Evolutionary conservation across 1,140 invertebrate genomes (phyloP), one percentile per base, ranked within the genome.

Genomic region (Diabrotica undecimpunctata): DNA sequence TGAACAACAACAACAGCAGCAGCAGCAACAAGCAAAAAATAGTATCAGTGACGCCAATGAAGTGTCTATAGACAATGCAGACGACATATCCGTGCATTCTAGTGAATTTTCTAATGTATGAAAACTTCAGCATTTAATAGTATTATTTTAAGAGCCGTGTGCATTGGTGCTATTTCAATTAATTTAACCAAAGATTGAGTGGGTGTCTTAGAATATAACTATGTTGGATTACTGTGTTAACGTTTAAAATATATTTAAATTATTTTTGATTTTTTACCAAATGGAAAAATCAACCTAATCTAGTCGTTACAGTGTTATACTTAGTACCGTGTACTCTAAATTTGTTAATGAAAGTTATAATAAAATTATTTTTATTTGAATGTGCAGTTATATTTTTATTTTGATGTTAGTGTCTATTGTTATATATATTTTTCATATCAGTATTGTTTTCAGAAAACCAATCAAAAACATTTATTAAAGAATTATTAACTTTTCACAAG

Each of bases 51-150:
- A 66, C 12, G 12, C 38, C 10, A 57, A 14, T 11, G 68, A 69
- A 35, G 9, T 68, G 8, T 55, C 59, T 39, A 52, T 8, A 6
- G 68, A 69, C 8, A 59, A 53, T 57, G 54, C 64, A 0, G 72
- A 73, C 37, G 66, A 65, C 64, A 39, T 66, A 25, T 69, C 72
- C 7, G 52, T 70, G 39, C 63, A 72, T 64, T 70, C 70, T 5
- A 62, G 65, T 61, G 70, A 72, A 13, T 57, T 72, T 14, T 39
- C 64, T 41, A 65, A 68, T 39, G 59, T 46, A 50, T 25, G 54
- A 56, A 46, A 46, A 25, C 4, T 25, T 25, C 25, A 25, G 25
- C 25, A 25, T 25, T 25, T 25, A 25, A 25, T 25, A 25, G 25
- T 25, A 25, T 25, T 25, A 25, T 25, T 25, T 25, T 25, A 25